phyloP scores from a whole-genome alignment of 2,797 vertebrate genomes.

The Lepus oiostolus region DNA sequence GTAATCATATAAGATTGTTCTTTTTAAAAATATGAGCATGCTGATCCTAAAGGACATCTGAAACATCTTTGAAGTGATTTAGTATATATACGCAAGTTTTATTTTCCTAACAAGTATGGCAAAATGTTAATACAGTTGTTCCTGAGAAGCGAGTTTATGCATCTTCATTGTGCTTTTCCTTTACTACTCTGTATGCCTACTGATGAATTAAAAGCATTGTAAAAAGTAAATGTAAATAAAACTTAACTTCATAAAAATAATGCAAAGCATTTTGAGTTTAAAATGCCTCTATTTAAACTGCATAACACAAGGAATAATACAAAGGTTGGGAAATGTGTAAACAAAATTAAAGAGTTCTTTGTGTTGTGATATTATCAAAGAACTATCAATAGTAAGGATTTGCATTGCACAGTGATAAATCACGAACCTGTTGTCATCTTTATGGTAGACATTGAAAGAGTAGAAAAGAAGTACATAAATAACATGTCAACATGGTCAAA shows the following conservation, averaged over 20 bases:
- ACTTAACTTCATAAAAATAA: background rate
- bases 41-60: background rate
- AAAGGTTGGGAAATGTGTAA: background rate
- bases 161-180: background rate
- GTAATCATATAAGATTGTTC: background rate
- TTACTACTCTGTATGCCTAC: background rate
- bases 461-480: background rate
- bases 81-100: background rate
- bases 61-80: background rate
- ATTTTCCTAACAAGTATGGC: background rate
- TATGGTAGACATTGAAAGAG: background rate
- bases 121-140: background rate
- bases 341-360: background rate
- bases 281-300: background rate
- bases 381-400: background rate
- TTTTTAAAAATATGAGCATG: background rate
- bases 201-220: background rate
- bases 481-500: background rate
- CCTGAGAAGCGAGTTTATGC: conserved; percentile 8
- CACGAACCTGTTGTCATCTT: background rate
- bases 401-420: background rate
- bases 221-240: background rate
- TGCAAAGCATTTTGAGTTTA: background rate
- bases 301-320: background rate
- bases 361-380: background rate